Conservation (phyloP, 2,113 vertebrate genomes). For the Melanocharis versteri region DNA sequence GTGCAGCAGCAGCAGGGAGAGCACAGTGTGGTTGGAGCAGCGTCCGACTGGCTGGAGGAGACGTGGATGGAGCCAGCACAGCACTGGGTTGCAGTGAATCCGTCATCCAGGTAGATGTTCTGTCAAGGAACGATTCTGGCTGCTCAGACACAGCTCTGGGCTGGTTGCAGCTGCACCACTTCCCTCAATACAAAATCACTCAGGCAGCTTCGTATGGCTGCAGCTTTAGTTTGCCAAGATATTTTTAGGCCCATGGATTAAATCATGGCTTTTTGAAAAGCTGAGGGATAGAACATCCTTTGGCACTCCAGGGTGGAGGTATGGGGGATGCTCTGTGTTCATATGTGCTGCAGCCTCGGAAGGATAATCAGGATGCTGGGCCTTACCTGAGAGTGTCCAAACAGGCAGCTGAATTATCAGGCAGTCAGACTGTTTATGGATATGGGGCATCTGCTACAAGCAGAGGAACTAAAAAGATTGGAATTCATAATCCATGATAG, state of each 20-base stretch:
- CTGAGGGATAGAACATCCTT: not conserved
- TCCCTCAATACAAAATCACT: not conserved
- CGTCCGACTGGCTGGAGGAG: not conserved
- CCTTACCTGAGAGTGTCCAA: not conserved
- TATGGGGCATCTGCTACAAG: not conserved
- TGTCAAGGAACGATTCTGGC: not conserved
- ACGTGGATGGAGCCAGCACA: not conserved
- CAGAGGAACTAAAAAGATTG: not conserved
- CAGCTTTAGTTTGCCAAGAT: not conserved
- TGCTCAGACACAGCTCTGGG: not conserved
- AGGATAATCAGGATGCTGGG: not conserved
- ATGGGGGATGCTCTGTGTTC: accelerated
- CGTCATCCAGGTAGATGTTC: not conserved
- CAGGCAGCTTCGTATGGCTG: not conserved
- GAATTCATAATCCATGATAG: not conserved
- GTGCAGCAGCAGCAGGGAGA: not conserved
- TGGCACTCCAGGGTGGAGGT: not conserved
- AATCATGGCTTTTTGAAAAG: not conserved
- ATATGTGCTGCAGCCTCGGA: not conserved
- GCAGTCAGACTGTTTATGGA: not conserved
- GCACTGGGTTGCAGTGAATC: not conserved
- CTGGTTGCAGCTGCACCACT: not conserved
- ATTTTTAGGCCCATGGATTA: not conserved
- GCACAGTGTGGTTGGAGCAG: not conserved
- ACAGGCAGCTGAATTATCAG: not conserved